phyloP scores from a whole-genome alignment of 92 coral and sea anemone species.

The Anthopleura xanthogrammica region DNA sequence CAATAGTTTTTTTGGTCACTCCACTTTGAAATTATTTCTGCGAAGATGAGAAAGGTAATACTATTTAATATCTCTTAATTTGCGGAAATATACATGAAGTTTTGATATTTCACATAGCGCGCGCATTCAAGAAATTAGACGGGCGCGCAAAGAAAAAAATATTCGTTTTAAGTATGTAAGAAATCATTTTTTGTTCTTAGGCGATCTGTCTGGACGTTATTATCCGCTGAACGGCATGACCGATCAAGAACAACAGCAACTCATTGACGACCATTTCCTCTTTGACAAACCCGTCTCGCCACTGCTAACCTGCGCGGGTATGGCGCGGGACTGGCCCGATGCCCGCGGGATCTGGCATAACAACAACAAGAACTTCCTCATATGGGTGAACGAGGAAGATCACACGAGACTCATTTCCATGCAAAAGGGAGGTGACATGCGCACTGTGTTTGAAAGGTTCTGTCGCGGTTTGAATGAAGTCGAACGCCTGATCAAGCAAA shows the following conservation, averaged over 20 bases:
- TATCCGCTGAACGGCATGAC: conserved; percentile 89
- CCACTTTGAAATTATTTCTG: too few relatives aligned
- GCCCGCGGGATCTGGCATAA: conserved; percentile 99
- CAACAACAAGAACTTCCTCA: conserved; percentile 84
- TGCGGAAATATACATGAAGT: too few relatives aligned
- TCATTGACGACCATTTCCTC: conserved; percentile 93
- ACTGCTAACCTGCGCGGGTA: conserved; percentile 96
- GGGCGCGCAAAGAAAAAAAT: too few relatives aligned
- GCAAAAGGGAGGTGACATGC: conserved; percentile 95
- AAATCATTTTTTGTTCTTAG: conserved; percentile 26
- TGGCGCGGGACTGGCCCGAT: conserved; percentile 99
- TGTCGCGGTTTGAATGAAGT: conserved; percentile 89
- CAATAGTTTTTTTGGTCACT: too few relatives aligned
- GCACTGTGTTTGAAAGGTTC: conserved; percentile 84
- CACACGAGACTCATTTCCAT: conserved; percentile 95
- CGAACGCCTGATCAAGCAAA: conserved; percentile 88
- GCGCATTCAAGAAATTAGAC: too few relatives aligned
- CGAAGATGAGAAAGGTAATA: too few relatives aligned
- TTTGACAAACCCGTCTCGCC: conserved; percentile 99
- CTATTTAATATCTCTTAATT: too few relatives aligned
- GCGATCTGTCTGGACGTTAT: conserved; percentile 83
- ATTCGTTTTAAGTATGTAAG: too few relatives aligned
- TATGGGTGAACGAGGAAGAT: conserved; percentile 98
- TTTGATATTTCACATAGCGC: too few relatives aligned
- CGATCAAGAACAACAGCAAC: conserved; percentile 84